These are phyloP conservation scores for Trypoxylon attenuatum DNA, from an alignment of 2,888 invertebrate species.

Conservation along the genomic window DNA sequence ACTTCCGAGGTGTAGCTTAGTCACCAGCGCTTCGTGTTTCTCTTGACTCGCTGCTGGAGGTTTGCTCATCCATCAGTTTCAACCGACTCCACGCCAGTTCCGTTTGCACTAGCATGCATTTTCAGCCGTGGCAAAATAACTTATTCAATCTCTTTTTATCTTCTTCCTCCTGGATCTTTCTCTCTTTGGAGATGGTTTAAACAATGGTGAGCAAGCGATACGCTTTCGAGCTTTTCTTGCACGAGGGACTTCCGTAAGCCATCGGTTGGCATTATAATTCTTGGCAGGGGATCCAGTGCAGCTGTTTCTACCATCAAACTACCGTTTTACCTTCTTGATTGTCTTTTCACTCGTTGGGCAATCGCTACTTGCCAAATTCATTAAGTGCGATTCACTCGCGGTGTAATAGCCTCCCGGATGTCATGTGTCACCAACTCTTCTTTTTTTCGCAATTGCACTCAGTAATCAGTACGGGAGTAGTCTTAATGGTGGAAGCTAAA, in stretches of 20 bases:
- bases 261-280: slow-evolving; percentile 20
- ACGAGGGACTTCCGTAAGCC: not conserved
- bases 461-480: too few species aligned
- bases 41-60: not conserved
- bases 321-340: slow-evolving; percentile 18
- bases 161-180: not conserved
- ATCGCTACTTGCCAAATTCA: not conserved
- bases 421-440: not conserved
- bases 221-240: slow-evolving; percentile 4
- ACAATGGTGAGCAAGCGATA: slow-evolving; percentile 28
- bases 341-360: not conserved
- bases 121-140: not conserved
- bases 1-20: too few species aligned
- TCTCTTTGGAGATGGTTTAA: slow-evolving; percentile 17
- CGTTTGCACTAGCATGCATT: slow-evolving; percentile 3
- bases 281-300: slow-evolving; percentile 30
- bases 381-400: slow-evolving; percentile 2
- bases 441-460: too few species aligned
- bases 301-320: slow-evolving; percentile 33
- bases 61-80: slow-evolving; percentile 17
- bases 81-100: slow-evolving; percentile 2
- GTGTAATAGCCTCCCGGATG: slow-evolving; percentile 7
- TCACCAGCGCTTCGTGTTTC: not conserved
- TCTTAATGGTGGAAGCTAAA: too few species aligned
- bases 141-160: not conserved